Conservation (phyloP, 2,797 vertebrate genomes). For the Danio aesculapii region DNA sequence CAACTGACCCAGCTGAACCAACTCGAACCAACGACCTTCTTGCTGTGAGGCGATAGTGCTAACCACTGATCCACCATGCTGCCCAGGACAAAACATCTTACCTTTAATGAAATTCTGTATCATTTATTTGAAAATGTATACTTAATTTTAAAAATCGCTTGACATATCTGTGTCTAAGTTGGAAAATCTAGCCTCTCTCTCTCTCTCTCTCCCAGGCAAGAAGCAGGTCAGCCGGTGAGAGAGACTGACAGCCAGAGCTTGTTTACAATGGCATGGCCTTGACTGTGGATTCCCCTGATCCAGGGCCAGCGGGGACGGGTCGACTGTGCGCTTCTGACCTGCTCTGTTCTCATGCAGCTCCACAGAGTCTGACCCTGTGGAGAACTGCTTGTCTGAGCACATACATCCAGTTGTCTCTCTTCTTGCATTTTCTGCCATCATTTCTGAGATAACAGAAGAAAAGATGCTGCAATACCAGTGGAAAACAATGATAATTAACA, state of each 20-base stretch:
- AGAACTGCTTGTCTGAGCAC: slow-evolving; percentile 81
- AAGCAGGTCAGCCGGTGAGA: slow-evolving; percentile 16
- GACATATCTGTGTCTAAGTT: slow-evolving; percentile 19
- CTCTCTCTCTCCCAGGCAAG: slow-evolving; percentile 22
- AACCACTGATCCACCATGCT: too few relatives aligned
- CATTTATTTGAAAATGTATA: too few relatives aligned
- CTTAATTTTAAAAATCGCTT: slow-evolving; percentile 10
- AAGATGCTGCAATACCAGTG: too few relatives aligned
- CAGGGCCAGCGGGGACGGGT: slow-evolving; percentile 76
- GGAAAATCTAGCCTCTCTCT: background rate
- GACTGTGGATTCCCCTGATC: slow-evolving; percentile 78
- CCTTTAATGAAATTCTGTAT: too few relatives aligned
- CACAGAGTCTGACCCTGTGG: slow-evolving; percentile 75
- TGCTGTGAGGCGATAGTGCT: too few relatives aligned
- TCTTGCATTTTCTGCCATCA: too few relatives aligned
- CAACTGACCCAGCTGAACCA: too few relatives aligned
- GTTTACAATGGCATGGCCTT: slow-evolving; percentile 80
- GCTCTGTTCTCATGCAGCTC: slow-evolving; percentile 83
- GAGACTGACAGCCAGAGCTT: slow-evolving; percentile 75
- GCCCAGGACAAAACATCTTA: too few relatives aligned
- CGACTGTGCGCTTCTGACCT: slow-evolving; percentile 81
- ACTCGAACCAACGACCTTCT: too few relatives aligned
- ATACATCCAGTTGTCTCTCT: slow-evolving; percentile 79
- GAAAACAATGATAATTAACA: too few relatives aligned
- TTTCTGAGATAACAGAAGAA: too few relatives aligned